These are phyloP conservation scores for Rhadina sibilatrix DNA, from an alignment of 2,113 vertebrate species.

Conservation along the genomic window DNA sequence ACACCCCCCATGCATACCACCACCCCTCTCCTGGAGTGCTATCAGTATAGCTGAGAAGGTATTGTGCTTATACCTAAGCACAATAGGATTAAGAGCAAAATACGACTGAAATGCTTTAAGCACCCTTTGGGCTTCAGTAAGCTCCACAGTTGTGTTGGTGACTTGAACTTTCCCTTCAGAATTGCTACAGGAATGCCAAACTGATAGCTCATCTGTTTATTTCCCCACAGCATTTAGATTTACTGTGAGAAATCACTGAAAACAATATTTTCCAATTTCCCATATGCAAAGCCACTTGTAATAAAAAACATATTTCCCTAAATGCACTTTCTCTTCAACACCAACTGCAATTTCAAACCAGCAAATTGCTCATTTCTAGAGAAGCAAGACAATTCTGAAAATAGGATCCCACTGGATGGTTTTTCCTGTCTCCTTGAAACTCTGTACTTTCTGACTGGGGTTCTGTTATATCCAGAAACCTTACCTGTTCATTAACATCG, in stretches of 20 bases:
- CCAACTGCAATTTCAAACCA: neutral
- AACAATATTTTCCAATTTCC: neutral
- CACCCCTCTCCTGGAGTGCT: neutral
- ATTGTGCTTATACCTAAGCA: neutral
- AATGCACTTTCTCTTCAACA: neutral
- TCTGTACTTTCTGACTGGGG: neutral
- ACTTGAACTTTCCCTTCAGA: neutral
- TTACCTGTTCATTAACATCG: neutral
- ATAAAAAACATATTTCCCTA: slow-evolving; percentile 6
- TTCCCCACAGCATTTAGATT: neutral
- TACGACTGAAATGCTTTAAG: neutral
- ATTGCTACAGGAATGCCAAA: neutral
- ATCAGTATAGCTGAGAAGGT: neutral
- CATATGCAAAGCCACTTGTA: neutral
- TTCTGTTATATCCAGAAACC: neutral
- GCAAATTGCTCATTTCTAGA: neutral
- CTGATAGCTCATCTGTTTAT: neutral
- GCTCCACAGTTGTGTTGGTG: neutral
- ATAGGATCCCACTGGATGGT: neutral
- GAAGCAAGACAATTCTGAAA: neutral
- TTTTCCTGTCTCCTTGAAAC: neutral
- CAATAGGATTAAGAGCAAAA: neutral
- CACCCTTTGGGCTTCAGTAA: neutral
- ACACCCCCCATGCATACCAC: neutral
- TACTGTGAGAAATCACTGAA: neutral